Evolutionary conservation across 2,888 invertebrate genomes (phyloP), one percentile per base, ranked within the genome.

Genomic region (Epistrophella euchroma): DNA sequence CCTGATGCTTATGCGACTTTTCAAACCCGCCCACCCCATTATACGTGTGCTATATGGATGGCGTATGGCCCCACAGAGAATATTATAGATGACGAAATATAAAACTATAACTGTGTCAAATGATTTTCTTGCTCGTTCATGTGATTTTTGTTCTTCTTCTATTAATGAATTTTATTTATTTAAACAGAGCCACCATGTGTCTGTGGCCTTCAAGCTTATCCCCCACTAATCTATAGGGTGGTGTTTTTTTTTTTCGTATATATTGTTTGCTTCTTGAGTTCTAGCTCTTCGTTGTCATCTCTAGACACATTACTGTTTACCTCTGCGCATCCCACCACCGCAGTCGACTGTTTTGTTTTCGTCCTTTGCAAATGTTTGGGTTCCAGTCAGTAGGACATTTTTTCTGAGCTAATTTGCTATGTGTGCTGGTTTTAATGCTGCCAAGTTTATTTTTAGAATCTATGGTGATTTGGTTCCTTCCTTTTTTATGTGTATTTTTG

Each of bases 61-160:
- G 68, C 50, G 58, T 72, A 58, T 43, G 45, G 52, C 45, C 66
- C 71, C 58, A 45, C 19, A 19, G 58, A 55, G 52, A 50, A 25
- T 28, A 28, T 58, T 22, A 35, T 35, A 62, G 75, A 71, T 58
- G 71, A 40, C 68, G 66, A 45, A 60, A 76, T 72, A 77, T 70
- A 68, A 80, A 85, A 81, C 80, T 80, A 80, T 76, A 80, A 80
- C 81, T 81, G 72, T 81, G 81, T 85, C 81, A 81, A 81, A 80
- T 81, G 58, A 50, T 68, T 76, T 77, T 80, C 80, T 73, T 76
- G 56, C 73, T 81, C 19, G 28, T 56, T 62, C 25, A 47, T 47
- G 50, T 11, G 25, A 17, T 6, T 62, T 82, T 37, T 55, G 11
- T 22, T 37, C 60, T 60, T 22, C n/a, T 22, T 40, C n/a, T 37